Base-by-base conservation (phyloP, 2,113 vertebrate species). In the Thinocorus orbignyianus region DNA sequence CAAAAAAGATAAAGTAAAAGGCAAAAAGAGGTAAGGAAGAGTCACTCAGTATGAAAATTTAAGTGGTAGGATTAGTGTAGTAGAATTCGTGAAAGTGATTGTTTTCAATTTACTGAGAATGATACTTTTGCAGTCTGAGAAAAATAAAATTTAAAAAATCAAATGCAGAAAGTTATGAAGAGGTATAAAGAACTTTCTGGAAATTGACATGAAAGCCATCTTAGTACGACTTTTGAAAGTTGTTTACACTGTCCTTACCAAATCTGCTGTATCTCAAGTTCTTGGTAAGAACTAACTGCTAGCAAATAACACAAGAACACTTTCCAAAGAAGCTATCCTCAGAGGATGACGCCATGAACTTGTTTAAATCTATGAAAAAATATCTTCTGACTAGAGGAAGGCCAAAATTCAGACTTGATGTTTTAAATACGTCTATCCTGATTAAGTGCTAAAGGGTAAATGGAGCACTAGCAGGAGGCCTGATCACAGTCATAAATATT, bases 401-500 rank as follows among this genome's bases (percentile, higher is more conserved):
- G 17, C 24, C 14, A 52, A 48, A 33, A 86, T 42, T 69, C 73
- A 66, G 58, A 5, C 25, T 77, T 79, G 48, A n/a, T 91, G 44
- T 65, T 94, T 93, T 69, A 92, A 95, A 90, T 88, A 70, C 42
- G 70, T 79, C 74, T 68, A 79, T 79, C 39, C 39, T 79, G 73
- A 91, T 85, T 85, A 93, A 81, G 46, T 18, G 17, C 37, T 84
- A 54, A 74, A 87, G 61, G 60, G 33, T 81, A 92, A 87, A 79
- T 51, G 46, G 39, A 91, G 42, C 37, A 39, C 42, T 58, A 91
- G 65, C 60, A 71, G 72, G 30, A 73, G 54, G 39, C 16, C 54
- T 51, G 39, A 76, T 87, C 62, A 73, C 18, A 48, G 19, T 85
- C 68, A 95, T 95, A 90, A 86, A 88, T 94, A 95, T 96, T 96